These are phyloP conservation scores for Australoheros scitulus DNA, from an alignment of 2,113 vertebrate species.

Conservation along the genomic window DNA sequence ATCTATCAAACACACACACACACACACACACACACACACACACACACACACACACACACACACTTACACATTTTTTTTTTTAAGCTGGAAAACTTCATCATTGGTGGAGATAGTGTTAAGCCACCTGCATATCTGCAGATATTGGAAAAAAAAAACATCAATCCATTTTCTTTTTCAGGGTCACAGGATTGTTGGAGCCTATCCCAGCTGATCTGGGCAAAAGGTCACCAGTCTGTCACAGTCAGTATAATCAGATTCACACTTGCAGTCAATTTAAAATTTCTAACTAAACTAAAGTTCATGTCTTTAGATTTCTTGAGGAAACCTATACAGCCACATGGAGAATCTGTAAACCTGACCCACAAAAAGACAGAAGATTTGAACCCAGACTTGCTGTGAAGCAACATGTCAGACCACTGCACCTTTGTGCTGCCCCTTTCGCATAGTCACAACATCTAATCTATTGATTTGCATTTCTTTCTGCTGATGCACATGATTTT, in stretches of 20 bases:
- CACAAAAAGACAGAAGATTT: not conserved
- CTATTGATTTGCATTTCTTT: not conserved
- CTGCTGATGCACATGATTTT: too few species aligned
- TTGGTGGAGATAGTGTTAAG: not conserved
- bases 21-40: too few species aligned
- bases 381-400: not conserved
- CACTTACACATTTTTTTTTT: too few species aligned
- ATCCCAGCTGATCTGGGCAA: not conserved
- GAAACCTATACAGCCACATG: not conserved
- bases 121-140: not conserved
- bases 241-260: not conserved
- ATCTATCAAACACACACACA: not conserved
- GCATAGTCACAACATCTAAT: not conserved
- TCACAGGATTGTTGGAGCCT: not conserved
- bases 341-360: not conserved
- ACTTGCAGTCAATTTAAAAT: not conserved
- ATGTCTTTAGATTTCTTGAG: not conserved
- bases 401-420: not conserved
- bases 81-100: not conserved
- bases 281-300: not conserved
- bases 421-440: not conserved
- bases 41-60: too few species aligned
- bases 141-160: not conserved
- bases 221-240: not conserved
- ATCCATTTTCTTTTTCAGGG: not conserved